A percentile compares a stretch with the other conserved stretches of the same genome.
Conservation (phyloP, 2,113 vertebrate species). For the Clupea harengus region DNA sequence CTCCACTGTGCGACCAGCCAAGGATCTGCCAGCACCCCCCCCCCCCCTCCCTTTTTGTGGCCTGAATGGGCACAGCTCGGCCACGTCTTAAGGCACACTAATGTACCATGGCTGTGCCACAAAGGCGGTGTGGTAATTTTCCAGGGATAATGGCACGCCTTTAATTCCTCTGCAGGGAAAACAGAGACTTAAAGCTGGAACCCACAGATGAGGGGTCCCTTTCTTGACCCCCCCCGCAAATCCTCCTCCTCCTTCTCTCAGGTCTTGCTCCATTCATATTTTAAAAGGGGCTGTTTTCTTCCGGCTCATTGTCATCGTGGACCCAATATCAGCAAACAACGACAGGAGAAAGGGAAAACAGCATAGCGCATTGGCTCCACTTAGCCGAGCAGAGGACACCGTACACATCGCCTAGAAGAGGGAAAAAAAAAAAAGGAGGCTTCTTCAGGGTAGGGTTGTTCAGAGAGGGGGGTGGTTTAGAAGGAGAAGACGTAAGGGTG, state of each 20-base stretch:
- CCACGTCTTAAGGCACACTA: constrained; percentile 73
- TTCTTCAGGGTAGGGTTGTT: constrained; percentile 32
- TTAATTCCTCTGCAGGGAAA: constrained; percentile 70
- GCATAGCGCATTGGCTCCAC: constrained; percentile 49
- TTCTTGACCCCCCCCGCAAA: constrained; percentile 13
- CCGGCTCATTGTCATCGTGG: constrained; percentile 67
- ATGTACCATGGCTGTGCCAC: constrained; percentile 74
- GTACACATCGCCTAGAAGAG: constrained; percentile 31
- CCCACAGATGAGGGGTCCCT: constrained; percentile 65
- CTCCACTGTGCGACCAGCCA: constrained; percentile 79
- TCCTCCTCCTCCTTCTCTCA: constrained; percentile 7
- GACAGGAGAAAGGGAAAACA: constrained; percentile 49
- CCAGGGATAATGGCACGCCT: constrained; percentile 80
- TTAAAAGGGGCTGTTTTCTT: constrained; percentile 71
- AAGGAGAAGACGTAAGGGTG: constrained; percentile 12
- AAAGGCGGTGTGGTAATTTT: constrained; percentile 76
- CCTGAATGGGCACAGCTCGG: constrained; percentile 75
- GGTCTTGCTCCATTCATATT: constrained; percentile 52
- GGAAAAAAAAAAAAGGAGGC: constrained; percentile 48
- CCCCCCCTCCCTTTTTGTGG: constrained; percentile 71
- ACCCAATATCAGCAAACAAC: constrained; percentile 72
- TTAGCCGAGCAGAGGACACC: constrained; percentile 33
- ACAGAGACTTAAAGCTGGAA: constrained; percentile 68
- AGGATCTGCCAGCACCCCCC: constrained; percentile 80
- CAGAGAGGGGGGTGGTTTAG: background rate